Conservation (phyloP, 2,888 invertebrate species). For the Lasioglossum morio region DNA sequence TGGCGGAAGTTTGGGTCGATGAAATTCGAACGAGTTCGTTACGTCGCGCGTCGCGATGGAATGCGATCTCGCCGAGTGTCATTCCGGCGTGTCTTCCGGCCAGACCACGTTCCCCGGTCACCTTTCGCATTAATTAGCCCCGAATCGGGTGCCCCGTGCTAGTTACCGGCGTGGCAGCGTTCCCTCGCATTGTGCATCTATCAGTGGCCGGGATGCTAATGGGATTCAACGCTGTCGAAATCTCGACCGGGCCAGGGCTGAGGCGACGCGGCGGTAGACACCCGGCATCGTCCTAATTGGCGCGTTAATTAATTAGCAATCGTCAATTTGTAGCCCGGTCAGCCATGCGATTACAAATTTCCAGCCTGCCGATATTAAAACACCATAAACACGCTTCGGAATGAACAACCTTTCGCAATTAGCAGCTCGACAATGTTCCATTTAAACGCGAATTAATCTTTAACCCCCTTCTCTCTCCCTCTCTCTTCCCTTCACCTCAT, state of each 20-base stretch:
- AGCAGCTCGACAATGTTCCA: not conserved
- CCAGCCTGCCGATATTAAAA: slow-evolving; percentile 34
- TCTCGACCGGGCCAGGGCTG: not conserved
- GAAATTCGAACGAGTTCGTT: not conserved
- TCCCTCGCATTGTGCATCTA: not conserved
- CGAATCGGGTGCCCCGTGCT: not conserved
- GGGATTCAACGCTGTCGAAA: slow-evolving; percentile 31
- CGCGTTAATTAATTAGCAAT: slow-evolving; percentile 56
- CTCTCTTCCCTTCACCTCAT: not conserved
- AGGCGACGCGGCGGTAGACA: not conserved
- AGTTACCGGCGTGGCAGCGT: slow-evolving; percentile 10
- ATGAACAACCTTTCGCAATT: slow-evolving; percentile 43
- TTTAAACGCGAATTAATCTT: slow-evolving; percentile 21
- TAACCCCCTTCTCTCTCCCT: not conserved
- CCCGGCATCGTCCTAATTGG: slow-evolving; percentile 44
- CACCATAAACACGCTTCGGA: slow-evolving; percentile 20
- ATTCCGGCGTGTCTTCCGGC: slow-evolving; percentile 1
- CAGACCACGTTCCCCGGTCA: not conserved
- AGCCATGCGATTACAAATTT: slow-evolving; percentile 10
- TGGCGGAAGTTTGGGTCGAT: not conserved
- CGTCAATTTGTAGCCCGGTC: slow-evolving; percentile 46
- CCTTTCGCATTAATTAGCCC: slow-evolving; percentile 38
- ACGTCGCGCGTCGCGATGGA: not conserved
- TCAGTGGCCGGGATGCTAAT: slow-evolving; percentile 25
- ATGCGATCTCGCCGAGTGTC: slow-evolving; percentile 4